Evolutionary conservation across 2,113 vertebrate species (phyloP).

Genomic region (Oriolus oriolus): DNA sequence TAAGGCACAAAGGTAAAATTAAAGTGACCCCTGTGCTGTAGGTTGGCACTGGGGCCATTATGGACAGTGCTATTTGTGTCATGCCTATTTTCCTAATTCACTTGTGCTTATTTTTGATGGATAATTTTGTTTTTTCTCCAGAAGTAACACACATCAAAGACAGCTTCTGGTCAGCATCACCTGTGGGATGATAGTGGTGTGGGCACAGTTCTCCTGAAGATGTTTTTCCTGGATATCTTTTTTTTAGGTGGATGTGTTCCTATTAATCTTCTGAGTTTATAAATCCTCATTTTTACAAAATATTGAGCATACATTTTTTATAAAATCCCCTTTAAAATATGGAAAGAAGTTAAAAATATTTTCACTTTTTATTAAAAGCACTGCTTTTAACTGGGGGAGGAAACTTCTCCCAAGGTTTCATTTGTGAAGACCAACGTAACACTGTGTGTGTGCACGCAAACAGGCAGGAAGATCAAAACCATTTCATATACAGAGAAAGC

Average conservation of each 20-base stretch:
- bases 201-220: neutral
- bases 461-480: neutral
- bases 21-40: neutral
- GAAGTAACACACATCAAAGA: neutral
- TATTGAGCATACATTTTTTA: rapidly evolving
- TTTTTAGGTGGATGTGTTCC: neutral
- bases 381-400: neutral
- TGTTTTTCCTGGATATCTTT: neutral
- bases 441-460: rapidly evolving
- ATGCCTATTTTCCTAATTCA: neutral
- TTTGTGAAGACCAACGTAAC: neutral
- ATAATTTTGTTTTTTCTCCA: neutral
- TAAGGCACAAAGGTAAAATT: neutral
- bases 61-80: neutral
- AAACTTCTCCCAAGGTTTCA: neutral
- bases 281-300: neutral
- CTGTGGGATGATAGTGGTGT: neutral
- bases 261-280: neutral
- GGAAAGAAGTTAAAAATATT: neutral
- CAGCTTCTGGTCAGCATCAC: neutral
- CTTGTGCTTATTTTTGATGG: neutral
- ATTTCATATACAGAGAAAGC: neutral
- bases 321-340: neutral
- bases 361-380: neutral
- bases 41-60: neutral